phyloP scores from a whole-genome alignment of 2,797 vertebrate genomes.

The Enteromius paludinosus region DNA sequence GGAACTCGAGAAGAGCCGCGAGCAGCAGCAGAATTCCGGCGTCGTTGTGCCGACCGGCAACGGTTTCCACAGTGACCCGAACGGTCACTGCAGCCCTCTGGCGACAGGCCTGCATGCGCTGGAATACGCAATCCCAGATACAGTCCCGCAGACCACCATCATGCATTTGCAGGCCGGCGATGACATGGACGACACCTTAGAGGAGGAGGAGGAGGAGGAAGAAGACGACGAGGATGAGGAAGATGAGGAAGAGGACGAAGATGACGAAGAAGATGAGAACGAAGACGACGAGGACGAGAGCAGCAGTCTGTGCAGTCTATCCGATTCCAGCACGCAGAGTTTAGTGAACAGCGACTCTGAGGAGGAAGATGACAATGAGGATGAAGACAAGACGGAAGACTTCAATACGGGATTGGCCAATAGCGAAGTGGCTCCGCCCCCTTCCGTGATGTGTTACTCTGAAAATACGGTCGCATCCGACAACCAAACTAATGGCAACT shows the following conservation, averaged over 20 bases:
- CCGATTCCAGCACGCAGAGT: slow-evolving; percentile 97
- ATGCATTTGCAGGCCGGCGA: slow-evolving; percentile 88
- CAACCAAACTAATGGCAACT: slow-evolving; percentile 85
- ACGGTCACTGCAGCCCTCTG: slow-evolving; percentile 81
- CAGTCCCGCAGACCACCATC: slow-evolving; percentile 82
- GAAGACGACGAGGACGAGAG: slow-evolving; percentile 87
- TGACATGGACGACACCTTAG: slow-evolving; percentile 87
- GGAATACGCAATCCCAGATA: slow-evolving; percentile 87
- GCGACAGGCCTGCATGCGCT: slow-evolving; percentile 83
- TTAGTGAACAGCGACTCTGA: slow-evolving; percentile 94
- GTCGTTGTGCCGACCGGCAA: slow-evolving; percentile 79
- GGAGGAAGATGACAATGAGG: slow-evolving; percentile 85
- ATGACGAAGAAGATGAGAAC: slow-evolving; percentile 68
- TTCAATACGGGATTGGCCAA: slow-evolving; percentile 79
- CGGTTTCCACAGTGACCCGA: slow-evolving; percentile 80
- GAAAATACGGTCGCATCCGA: slow-evolving; percentile 84
- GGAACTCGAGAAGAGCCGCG: slow-evolving; percentile 95
- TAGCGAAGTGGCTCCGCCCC: slow-evolving; percentile 83
- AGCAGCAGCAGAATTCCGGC: slow-evolving; percentile 84
- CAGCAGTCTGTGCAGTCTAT: slow-evolving; percentile 96
- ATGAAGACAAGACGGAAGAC: slow-evolving; percentile 85
- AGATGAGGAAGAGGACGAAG: slow-evolving; percentile 64
- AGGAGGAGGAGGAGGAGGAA: slow-evolving; percentile 83
- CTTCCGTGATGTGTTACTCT: slow-evolving; percentile 89
- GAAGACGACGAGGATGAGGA: slow-evolving; percentile 62